A percentile compares a stretch with the other conserved stretches of the same genome.
Evolutionary conservation across 2,113 vertebrate species (phyloP).

Genomic region (Fulica atra): DNA sequence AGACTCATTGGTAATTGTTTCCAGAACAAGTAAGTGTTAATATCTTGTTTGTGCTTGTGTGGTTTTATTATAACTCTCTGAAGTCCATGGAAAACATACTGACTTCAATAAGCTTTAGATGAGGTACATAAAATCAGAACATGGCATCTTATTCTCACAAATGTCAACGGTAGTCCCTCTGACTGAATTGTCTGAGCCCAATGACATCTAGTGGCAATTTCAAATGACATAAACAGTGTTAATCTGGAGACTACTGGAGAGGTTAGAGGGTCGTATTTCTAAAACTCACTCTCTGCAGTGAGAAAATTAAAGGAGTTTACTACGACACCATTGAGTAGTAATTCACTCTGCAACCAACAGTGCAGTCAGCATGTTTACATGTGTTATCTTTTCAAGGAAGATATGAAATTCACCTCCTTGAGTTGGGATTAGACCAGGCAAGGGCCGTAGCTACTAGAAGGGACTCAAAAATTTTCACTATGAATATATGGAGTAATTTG

Average conservation of each 20-base stretch:
- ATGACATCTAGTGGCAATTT: background rate
- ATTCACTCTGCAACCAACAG: background rate
- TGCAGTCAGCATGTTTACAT: background rate
- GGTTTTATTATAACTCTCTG: background rate
- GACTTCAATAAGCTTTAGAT: background rate
- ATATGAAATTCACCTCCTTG: background rate
- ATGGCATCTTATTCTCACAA: background rate
- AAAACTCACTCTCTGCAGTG: background rate
- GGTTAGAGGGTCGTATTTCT: background rate
- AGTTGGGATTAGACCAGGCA: background rate
- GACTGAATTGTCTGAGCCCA: background rate
- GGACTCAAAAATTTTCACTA: background rate
- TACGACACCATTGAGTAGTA: background rate
- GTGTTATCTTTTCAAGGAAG: background rate
- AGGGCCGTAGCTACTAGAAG: background rate
- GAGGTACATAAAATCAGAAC: background rate
- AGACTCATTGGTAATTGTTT: background rate
- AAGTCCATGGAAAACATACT: background rate
- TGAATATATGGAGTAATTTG: too few relatives aligned
- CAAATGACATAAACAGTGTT: background rate
- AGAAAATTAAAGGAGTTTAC: background rate
- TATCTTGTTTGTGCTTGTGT: background rate
- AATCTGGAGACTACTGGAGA: background rate
- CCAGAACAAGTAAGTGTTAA: background rate
- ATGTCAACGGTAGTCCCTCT: background rate